Conservation (phyloP, 2,113 vertebrate genomes). For the Cinclus cinclus region DNA sequence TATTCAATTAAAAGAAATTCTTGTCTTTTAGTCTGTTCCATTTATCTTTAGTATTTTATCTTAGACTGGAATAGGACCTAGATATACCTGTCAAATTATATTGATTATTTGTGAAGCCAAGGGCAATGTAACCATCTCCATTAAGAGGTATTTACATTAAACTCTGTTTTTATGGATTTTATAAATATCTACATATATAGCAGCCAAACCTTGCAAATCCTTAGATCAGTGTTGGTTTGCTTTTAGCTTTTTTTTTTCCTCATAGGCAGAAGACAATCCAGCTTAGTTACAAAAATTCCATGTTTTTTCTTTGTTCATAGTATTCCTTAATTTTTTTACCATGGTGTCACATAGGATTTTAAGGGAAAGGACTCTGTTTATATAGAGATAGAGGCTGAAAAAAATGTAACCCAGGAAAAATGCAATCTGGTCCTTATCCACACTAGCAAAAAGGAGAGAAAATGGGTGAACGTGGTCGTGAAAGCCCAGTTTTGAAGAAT, state of each 20-base stretch:
- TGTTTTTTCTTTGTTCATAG: neutral
- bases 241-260: too few species aligned
- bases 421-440: neutral
- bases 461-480: neutral
- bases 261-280: neutral
- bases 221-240: neutral
- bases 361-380: neutral
- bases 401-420: neutral
- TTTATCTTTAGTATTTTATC: neutral
- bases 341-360: neutral
- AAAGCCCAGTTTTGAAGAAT: neutral
- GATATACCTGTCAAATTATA: neutral
- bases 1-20: neutral
- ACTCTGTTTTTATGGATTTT: neutral
- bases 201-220: fast-evolving
- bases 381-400: neutral
- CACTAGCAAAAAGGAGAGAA: neutral
- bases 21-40: neutral
- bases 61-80: neutral
- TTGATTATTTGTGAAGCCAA: neutral
- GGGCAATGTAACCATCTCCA: neutral
- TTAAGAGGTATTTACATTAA: neutral
- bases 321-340: neutral
- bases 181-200: neutral
- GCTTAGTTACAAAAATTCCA: neutral